These are phyloP conservation scores for Megaustenia siamemsis DNA, from an alignment of 2,888 invertebrate genomes.

Conservation along the genomic window DNA sequence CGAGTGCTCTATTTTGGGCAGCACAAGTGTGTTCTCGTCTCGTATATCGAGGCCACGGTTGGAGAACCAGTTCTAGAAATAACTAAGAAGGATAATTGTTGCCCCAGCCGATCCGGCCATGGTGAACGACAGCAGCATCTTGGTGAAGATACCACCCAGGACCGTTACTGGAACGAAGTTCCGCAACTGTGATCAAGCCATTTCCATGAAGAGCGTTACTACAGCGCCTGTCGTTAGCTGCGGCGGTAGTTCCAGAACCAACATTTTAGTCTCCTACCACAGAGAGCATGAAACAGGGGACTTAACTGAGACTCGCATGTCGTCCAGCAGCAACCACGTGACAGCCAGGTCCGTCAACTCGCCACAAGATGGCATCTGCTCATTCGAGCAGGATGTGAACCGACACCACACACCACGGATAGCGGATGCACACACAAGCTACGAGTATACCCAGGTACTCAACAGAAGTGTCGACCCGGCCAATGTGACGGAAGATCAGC, in stretches of 20 bases:
- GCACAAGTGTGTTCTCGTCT: no score
- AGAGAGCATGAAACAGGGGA: slow-evolving; percentile 33
- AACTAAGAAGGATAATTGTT: not conserved
- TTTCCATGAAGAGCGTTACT: not conserved
- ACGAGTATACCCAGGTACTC: no score
- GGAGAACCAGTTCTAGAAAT: no score
- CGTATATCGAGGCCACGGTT: no score
- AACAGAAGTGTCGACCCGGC: no score
- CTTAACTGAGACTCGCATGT: slow-evolving; percentile 28
- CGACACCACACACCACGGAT: not conserved
- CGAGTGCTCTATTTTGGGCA: no score
- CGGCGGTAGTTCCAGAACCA: not conserved
- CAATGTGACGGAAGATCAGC: no score
- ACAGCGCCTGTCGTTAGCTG: not conserved
- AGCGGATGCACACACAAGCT: no score
- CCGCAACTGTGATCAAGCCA: not conserved
- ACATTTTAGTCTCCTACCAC: not conserved
- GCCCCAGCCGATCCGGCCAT: not conserved
- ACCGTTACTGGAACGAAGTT: not conserved
- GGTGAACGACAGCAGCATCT: not conserved
- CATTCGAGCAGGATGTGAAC: slow-evolving; percentile 1
- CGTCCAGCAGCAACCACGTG: slow-evolving; percentile 34
- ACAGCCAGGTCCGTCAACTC: slow-evolving; percentile 47
- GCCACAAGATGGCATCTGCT: not conserved
- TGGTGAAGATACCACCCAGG: not conserved